Conservation (phyloP, 1,140 invertebrate species). For the Pygmarrhopalites habei region DNA sequence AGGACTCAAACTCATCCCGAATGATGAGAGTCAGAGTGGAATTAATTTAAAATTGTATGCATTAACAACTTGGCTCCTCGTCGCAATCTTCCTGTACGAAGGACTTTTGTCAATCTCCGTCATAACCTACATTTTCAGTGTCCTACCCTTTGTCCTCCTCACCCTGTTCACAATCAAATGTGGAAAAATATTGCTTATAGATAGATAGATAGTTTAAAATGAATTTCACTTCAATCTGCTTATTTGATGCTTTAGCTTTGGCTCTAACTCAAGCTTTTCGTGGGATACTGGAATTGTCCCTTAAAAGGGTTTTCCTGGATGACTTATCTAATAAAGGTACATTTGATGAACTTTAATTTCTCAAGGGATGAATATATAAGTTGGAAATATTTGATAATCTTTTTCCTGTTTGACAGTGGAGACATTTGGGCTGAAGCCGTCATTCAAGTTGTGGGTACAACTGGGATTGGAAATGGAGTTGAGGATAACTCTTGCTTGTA, state of each 20-base stretch:
- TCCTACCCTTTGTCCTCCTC: constrained; percentile 19
- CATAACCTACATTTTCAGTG: constrained; percentile 20
- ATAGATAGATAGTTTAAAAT: background rate
- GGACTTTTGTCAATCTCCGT: constrained; percentile 22
- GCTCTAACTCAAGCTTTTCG: background rate
- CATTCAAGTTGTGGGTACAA: constrained; percentile 25
- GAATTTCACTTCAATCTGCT: background rate
- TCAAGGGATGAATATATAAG: too few relatives aligned
- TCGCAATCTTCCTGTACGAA: constrained; percentile 27
- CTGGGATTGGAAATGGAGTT: constrained; percentile 32
- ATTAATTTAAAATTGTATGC: background rate
- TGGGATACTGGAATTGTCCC: background rate
- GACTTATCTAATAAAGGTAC: too few relatives aligned
- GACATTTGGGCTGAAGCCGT: constrained; percentile 29
- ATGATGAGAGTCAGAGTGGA: constrained; percentile 5
- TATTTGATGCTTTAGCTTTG: background rate
- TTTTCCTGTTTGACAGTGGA: too few relatives aligned
- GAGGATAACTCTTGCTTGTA: too few relatives aligned
- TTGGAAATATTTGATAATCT: background rate
- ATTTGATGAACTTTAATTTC: too few relatives aligned
- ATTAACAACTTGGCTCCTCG: constrained; percentile 20
- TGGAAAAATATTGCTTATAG: too few relatives aligned
- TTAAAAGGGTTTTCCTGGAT: background rate
- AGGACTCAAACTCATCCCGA: background rate
- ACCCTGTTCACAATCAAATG: constrained; percentile 6